phyloP scores from a whole-genome alignment of 2,888 invertebrate species.

The Chaetoderma sp. region DNA sequence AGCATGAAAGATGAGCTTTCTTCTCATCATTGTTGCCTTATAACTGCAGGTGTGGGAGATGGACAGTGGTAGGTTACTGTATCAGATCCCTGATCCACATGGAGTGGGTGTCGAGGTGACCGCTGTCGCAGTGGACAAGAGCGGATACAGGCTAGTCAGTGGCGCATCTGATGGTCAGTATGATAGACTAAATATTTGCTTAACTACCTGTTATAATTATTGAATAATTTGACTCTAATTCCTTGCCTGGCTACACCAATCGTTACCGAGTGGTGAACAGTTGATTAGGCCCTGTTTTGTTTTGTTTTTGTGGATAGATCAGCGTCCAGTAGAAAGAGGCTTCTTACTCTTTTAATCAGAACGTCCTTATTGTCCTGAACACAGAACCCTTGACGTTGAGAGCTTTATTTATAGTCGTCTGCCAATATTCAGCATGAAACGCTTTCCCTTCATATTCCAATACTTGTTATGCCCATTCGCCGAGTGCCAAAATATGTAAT shows the following conservation, averaged over 20 bases:
- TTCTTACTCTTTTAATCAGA: background rate
- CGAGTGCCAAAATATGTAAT: too few species aligned
- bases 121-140: constrained; percentile 59
- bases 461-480: too few species aligned
- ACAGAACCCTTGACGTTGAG: too few species aligned
- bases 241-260: too few species aligned
- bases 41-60: constrained; percentile 64
- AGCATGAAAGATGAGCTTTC: too few species aligned
- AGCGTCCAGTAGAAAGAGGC: background rate
- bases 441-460: too few species aligned
- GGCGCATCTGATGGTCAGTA: constrained; percentile 64
- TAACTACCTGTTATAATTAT: background rate
- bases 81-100: constrained; percentile 62
- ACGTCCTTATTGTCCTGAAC: too few species aligned
- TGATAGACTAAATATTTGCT: background rate
- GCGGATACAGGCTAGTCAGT: constrained; percentile 64
- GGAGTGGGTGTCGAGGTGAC: constrained; percentile 63
- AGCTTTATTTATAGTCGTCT: too few species aligned
- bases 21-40: too few species aligned
- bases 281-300: background rate
- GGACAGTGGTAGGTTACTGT: constrained; percentile 63
- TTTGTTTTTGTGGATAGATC: background rate
- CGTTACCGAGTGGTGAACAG: too few species aligned
- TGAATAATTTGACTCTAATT: too few species aligned
- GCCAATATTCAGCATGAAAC: too few species aligned